These are phyloP conservation scores for Zaprionus bogoriensis DNA, from an alignment of 2,888 invertebrate species.

Conservation along the genomic window DNA sequence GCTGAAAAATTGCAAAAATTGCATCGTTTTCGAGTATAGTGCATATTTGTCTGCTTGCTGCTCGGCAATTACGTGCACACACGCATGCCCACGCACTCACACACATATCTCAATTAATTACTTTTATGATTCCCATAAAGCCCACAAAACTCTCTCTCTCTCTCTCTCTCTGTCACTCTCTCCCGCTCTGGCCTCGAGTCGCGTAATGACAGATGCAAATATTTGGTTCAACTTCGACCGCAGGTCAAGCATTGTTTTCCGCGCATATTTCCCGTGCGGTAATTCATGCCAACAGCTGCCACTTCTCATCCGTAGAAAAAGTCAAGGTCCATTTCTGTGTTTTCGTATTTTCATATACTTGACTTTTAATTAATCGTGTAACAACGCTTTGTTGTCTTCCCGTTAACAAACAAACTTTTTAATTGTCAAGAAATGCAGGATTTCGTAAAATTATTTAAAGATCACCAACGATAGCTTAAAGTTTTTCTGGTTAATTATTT, in stretches of 20 bases:
- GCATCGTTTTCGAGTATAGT: constrained; percentile 23
- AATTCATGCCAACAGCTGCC: constrained; percentile 10
- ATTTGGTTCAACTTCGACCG: constrained; percentile 48
- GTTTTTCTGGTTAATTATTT: too few species aligned
- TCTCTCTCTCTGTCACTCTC: too few species aligned
- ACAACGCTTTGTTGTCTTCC: not conserved
- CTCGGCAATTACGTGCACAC: constrained; percentile 56
- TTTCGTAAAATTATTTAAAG: too few species aligned
- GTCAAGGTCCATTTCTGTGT: not conserved
- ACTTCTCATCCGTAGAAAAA: not conserved
- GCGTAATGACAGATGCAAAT: constrained; percentile 64
- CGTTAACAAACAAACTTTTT: constrained; percentile 14
- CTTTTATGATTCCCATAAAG: constrained; percentile 68
- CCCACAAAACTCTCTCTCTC: constrained; percentile 18
- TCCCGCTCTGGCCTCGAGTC: constrained; percentile 14
- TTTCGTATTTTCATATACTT: not conserved
- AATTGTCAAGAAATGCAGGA: not conserved
- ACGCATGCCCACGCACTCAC: constrained; percentile 29
- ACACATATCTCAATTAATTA: constrained; percentile 71
- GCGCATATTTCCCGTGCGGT: not conserved
- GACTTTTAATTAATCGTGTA: constrained; percentile 16
- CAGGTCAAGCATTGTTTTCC: constrained; percentile 18
- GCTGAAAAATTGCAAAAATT: constrained; percentile 63
- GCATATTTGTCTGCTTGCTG: constrained; percentile 57
- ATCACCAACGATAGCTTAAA: too few species aligned